Evolutionary conservation across 2,888 invertebrate species (phyloP).

Genomic region (Eupithecia exiguata): DNA sequence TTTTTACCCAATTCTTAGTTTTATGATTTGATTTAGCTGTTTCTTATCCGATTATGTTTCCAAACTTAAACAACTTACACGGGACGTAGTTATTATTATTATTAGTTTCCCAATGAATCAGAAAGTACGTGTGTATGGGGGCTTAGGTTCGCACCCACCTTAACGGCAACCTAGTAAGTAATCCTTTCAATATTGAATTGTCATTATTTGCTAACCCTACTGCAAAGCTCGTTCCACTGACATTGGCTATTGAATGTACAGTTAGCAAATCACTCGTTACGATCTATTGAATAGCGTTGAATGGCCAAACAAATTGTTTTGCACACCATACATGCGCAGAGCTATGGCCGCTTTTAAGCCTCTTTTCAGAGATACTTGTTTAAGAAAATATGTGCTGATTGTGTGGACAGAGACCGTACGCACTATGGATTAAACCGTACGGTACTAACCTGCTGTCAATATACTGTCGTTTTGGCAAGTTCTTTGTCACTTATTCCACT

Average conservation of each 20-base stretch:
- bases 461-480: background rate
- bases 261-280: constrained; percentile 34
- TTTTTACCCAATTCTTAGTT: too few species aligned
- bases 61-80: too few species aligned
- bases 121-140: too few species aligned
- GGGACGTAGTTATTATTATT: too few species aligned
- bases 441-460: background rate
- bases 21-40: too few species aligned
- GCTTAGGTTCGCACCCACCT: too few species aligned
- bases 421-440: background rate
- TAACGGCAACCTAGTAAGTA: background rate
- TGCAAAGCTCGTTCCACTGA: constrained; percentile 18
- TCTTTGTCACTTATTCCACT: too few species aligned
- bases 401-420: background rate
- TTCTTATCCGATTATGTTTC: too few species aligned
- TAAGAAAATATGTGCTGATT: background rate
- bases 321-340: constrained; percentile 23
- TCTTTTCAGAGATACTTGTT: constrained; percentile 5
- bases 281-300: constrained; percentile 33
- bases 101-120: too few species aligned
- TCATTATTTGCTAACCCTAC: constrained; percentile 6
- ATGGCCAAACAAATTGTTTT: constrained; percentile 34
- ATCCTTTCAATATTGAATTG: background rate
- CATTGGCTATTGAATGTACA: constrained; percentile 26
- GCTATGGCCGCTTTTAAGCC: background rate